These are phyloP conservation scores for Drosophila barbarae DNA, from an alignment of 2,888 invertebrate species.

Conservation along the genomic window DNA sequence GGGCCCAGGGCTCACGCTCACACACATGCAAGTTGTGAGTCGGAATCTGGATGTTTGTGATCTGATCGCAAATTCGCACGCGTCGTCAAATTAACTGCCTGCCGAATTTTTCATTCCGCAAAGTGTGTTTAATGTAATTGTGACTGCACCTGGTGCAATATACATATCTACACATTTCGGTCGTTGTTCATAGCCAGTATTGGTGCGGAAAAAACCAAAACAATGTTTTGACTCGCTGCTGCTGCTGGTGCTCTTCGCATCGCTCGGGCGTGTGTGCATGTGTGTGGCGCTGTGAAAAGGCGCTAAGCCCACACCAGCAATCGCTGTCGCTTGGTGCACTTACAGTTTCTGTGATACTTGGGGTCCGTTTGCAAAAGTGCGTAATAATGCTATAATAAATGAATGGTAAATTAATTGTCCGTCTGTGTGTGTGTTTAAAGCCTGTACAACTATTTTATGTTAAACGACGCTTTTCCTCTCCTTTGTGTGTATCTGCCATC, in stretches of 20 bases:
- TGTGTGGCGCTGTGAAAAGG: constrained; percentile 22
- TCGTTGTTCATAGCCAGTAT: constrained; percentile 2
- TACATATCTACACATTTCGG: background rate
- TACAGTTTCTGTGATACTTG: constrained; percentile 17
- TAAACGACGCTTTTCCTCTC: constrained; percentile 2
- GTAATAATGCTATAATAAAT: background rate
- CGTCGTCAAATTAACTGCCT: background rate
- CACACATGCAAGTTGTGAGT: constrained; percentile 19
- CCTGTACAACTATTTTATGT: background rate
- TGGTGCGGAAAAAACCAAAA: constrained; percentile 21
- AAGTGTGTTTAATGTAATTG: background rate
- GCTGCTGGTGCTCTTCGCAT: constrained; percentile 24
- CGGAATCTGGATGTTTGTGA: constrained; percentile 31
- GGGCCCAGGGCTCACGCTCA: constrained; percentile 21
- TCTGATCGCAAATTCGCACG: constrained; percentile 39
- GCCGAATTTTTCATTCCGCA: background rate
- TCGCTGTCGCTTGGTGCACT: constrained; percentile 1
- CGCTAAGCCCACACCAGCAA: constrained; percentile 15
- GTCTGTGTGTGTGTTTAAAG: background rate
- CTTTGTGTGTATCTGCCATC: constrained; percentile 35
- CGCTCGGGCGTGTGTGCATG: constrained; percentile 20
- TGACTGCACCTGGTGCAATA: background rate
- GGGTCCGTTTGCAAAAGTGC: constrained; percentile 25
- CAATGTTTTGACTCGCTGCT: constrained; percentile 42
- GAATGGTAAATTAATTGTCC: background rate